These are phyloP conservation scores for Uloborus diversus DNA, from an alignment of 1,140 invertebrate genomes.

Conservation along the genomic window DNA sequence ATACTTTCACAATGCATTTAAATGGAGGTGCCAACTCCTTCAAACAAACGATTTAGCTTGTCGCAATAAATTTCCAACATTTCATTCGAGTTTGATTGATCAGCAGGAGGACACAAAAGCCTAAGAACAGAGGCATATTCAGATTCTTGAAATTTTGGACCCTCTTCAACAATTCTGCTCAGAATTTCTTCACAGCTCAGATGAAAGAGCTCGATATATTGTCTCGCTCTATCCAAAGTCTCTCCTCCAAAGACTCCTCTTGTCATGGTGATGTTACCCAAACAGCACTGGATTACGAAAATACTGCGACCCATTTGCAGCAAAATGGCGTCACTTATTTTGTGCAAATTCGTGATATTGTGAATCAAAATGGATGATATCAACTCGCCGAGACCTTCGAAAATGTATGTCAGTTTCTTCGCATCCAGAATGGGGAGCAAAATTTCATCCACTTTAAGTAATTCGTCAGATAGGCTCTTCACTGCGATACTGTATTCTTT, in stretches of 20 bases:
- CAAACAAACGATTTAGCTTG: background rate
- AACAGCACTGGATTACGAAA: constrained; percentile 83
- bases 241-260: constrained; percentile 83
- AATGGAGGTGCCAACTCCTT: background rate
- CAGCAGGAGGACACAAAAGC: background rate
- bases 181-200: constrained; percentile 84
- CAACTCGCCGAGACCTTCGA: constrained; percentile 90
- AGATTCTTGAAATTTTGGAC: constrained; percentile 81
- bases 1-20: background rate
- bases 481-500: constrained; percentile 84
- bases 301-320: constrained; percentile 86
- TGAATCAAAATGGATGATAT: constrained; percentile 87
- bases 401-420: constrained; percentile 88
- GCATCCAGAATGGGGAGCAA: constrained; percentile 78
- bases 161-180: constrained; percentile 79
- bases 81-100: background rate
- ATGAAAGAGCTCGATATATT: constrained; percentile 89
- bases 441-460: constrained; percentile 81
- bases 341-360: constrained; percentile 79
- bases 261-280: constrained; percentile 84
- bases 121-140: constrained; percentile 71
- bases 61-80: background rate
- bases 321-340: constrained; percentile 80
- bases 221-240: constrained; percentile 84
- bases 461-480: constrained; percentile 79